A percentile compares a stretch with the other conserved stretches of the same genome.
Evolutionary conservation across 2,888 invertebrate species (phyloP).

Genomic region (Rotaria socialis): DNA sequence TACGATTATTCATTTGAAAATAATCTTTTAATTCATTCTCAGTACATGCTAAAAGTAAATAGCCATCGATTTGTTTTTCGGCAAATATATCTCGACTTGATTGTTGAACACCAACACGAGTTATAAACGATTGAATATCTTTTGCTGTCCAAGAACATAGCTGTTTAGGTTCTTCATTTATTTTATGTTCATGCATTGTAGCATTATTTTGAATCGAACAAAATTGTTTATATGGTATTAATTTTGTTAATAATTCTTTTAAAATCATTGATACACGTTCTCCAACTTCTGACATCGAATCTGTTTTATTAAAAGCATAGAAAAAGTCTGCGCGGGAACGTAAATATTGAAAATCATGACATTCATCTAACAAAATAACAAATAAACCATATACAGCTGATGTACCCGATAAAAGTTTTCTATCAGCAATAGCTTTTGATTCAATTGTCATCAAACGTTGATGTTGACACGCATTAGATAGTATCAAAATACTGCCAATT

Average conservation of each 20-base stretch:
- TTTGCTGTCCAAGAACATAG: neutral
- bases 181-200: neutral
- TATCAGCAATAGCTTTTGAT: neutral
- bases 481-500: neutral
- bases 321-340: neutral
- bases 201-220: neutral
- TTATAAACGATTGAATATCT: neutral
- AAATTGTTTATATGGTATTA: neutral
- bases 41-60: slow-evolving; percentile 28
- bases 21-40: slow-evolving; percentile 2
- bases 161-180: neutral
- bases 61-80: slow-evolving; percentile 14
- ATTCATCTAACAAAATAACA: slow-evolving; percentile 9
- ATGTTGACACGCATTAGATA: neutral
- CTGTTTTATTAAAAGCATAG: neutral
- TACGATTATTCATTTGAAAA: neutral
- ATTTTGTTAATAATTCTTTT: neutral
- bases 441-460: neutral
- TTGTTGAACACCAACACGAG: neutral
- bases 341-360: neutral
- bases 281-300: neutral
- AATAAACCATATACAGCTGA: neutral
- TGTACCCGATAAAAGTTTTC: neutral
- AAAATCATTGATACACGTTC: neutral
- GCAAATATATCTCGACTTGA: neutral